Conservation (phyloP, 1,140 invertebrate species). For the Aphelenchoides avenae region DNA sequence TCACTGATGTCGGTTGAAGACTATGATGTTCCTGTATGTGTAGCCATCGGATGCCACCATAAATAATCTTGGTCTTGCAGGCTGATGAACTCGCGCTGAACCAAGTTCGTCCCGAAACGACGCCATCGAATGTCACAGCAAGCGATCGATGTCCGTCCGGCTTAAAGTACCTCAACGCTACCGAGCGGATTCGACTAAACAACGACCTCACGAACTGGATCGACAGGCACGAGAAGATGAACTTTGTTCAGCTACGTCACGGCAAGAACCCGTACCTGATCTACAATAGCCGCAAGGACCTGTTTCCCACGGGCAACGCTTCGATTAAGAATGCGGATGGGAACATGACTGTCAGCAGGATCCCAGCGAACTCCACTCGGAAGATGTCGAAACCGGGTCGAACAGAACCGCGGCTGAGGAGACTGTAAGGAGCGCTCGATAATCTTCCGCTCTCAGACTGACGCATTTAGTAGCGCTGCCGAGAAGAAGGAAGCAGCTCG, state of each 20-base stretch:
- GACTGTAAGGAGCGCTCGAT: no score
- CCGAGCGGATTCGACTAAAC: slow-evolving; percentile 21
- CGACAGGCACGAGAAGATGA: slow-evolving; percentile 38
- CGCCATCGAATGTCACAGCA: no score
- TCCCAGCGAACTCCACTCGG: not conserved
- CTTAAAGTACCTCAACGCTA: slow-evolving; percentile 3
- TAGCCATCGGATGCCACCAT: no score
- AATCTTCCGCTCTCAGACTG: no score
- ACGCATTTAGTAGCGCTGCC: not conserved
- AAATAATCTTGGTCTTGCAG: no score
- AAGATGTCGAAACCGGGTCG: not conserved
- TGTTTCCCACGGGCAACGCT: not conserved
- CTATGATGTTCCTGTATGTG: no score
- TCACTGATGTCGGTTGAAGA: slow-evolving; percentile 1
- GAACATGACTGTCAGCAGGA: not conserved
- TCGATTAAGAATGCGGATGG: not conserved
- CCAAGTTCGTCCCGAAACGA: no score
- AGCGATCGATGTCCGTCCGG: no score
- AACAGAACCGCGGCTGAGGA: not conserved
- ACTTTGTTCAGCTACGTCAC: slow-evolving; percentile 29
- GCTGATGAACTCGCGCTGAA: no score
- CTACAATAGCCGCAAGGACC: slow-evolving; percentile 25
- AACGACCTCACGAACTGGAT: slow-evolving; percentile 30
- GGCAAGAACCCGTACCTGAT: slow-evolving; percentile 29
- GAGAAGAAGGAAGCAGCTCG: slow-evolving; percentile 14